These are phyloP conservation scores for Noctua comes DNA, from an alignment of 2,888 invertebrate genomes.

Conservation along the genomic window DNA sequence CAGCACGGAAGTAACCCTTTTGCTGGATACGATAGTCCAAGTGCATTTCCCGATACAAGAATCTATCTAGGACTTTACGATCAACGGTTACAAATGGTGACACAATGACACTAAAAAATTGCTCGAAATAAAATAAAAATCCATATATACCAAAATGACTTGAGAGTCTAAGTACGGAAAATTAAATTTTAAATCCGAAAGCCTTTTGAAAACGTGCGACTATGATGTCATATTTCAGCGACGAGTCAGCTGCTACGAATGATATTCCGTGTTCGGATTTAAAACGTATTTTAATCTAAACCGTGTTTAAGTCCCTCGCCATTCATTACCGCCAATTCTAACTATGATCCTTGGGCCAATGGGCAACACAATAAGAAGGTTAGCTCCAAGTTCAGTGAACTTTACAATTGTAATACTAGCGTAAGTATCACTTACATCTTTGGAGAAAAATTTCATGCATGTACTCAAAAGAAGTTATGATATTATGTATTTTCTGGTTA, in stretches of 20 bases:
- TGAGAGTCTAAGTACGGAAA: not conserved
- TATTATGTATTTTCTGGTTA: not conserved
- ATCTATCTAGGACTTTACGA: not conserved
- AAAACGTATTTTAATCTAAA: conserved; percentile 36
- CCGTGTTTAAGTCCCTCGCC: conserved; percentile 25
- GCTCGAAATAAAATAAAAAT: not conserved
- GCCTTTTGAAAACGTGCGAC: not conserved
- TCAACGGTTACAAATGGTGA: not conserved
- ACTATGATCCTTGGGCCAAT: conserved; percentile 15
- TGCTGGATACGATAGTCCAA: not conserved
- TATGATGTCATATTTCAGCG: conserved; percentile 8
- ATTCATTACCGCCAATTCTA: conserved; percentile 40
- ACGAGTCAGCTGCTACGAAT: conserved; percentile 20
- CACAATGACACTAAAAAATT: not conserved
- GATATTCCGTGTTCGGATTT: conserved; percentile 24
- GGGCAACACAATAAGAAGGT: conserved; percentile 18
- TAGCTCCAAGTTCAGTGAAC: not conserved
- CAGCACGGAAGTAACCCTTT: not conserved
- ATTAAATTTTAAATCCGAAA: not conserved
- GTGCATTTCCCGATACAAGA: not conserved
- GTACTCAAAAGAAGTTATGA: too few relatives aligned
- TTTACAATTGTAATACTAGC: not conserved
- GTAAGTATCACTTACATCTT: not conserved
- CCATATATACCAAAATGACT: not conserved
- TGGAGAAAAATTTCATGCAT: too few relatives aligned